A percentile compares a stretch with the other conserved stretches of the same genome.
Evolutionary conservation across 2,888 invertebrate genomes (phyloP).

Genomic region (Ectobius pallidus): DNA sequence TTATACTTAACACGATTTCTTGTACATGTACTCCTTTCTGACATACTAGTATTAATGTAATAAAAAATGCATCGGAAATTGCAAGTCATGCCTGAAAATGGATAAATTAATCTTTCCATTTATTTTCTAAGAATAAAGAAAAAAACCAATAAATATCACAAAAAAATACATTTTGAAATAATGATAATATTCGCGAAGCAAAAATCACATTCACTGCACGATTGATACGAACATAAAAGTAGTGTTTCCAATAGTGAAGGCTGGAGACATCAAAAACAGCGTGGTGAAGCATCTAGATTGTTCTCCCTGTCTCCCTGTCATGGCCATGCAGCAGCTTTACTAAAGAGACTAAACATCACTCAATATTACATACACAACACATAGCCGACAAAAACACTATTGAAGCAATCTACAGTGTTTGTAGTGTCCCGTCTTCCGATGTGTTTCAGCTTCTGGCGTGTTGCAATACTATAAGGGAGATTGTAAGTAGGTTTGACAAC

Average conservation of each 20-base stretch:
- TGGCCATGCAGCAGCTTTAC: neutral
- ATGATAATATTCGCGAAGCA: neutral
- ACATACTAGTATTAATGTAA: too few species aligned
- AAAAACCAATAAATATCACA: too few species aligned
- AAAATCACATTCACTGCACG: neutral
- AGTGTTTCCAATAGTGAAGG: neutral
- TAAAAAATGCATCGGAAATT: too few species aligned
- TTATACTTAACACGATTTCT: neutral
- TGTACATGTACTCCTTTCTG: neutral
- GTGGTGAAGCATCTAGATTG: neutral
- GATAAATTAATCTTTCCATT: neutral
- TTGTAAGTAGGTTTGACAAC: too few species aligned
- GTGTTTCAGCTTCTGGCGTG: neutral
- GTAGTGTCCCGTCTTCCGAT: neutral
- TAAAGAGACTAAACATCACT: neutral
- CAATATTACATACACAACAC: neutral
- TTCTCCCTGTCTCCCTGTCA: neutral
- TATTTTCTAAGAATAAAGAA: too few species aligned
- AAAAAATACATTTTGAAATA: too few species aligned
- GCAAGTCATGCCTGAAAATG: neutral
- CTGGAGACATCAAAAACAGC: neutral
- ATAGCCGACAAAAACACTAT: neutral
- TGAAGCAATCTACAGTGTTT: neutral
- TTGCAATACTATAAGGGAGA: too few species aligned
- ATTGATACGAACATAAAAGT: neutral